These are phyloP conservation scores for Orthosia gothica DNA, from an alignment of 2,888 invertebrate species.

Conservation along the genomic window DNA sequence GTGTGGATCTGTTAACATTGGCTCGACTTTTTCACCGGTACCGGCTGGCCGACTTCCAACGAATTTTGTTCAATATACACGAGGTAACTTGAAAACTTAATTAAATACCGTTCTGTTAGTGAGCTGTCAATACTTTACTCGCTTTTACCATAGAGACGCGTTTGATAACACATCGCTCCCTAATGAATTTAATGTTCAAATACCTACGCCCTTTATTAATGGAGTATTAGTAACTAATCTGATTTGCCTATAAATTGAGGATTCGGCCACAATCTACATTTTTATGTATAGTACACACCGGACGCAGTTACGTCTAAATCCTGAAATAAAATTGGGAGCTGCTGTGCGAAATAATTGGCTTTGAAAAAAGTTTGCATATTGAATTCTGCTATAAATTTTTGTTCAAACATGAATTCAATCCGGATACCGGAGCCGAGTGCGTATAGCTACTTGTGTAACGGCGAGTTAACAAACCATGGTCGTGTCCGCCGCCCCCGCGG, in stretches of 20 bases:
- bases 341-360: conserved; percentile 21
- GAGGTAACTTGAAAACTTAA: conserved; percentile 54
- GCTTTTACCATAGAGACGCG: conserved; percentile 15
- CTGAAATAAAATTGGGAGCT: conserved; percentile 11
- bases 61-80: conserved; percentile 62
- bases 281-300: background rate
- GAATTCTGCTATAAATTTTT: conserved; percentile 23
- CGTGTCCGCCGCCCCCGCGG: conserved; percentile 60
- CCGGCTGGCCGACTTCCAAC: conserved; percentile 63
- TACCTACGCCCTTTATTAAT: conserved; percentile 11
- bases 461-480: conserved; percentile 81
- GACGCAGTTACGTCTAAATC: conserved; percentile 24
- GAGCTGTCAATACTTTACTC: conserved; percentile 51
- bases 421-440: conserved; percentile 1
- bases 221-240: conserved; percentile 13
- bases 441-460: conserved; percentile 66
- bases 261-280: background rate
- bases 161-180: conserved; percentile 40
- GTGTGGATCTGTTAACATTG: conserved; percentile 44
- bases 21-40: conserved; percentile 26
- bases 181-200: conserved; percentile 29
- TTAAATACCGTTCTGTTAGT: conserved; percentile 58
- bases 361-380: conserved; percentile 23
- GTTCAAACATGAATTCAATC: conserved; percentile 16
- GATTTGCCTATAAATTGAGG: conserved; percentile 12